These are phyloP conservation scores for Teleiodes luculella DNA, from an alignment of 2,888 invertebrate species.

Conservation along the genomic window DNA sequence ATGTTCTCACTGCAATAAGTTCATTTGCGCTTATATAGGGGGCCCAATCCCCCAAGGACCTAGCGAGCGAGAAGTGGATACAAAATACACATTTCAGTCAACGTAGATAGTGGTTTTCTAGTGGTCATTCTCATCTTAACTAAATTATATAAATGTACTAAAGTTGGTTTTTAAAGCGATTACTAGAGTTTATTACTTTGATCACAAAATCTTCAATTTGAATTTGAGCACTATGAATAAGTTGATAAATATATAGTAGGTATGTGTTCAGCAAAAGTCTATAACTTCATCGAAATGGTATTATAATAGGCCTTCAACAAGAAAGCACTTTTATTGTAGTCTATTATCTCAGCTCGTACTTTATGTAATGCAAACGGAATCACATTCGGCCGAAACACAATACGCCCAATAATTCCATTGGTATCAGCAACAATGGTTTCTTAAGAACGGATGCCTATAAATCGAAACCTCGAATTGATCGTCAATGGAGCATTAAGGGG, in stretches of 20 bases:
- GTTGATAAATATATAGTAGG: background rate
- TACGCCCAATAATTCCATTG: slow-evolving; percentile 61
- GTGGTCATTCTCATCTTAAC: background rate
- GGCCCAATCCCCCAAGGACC: background rate
- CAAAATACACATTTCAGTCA: background rate
- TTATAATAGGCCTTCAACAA: background rate
- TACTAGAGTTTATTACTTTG: too few species aligned
- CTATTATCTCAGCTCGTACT: slow-evolving; percentile 5
- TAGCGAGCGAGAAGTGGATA: background rate
- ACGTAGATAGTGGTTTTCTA: background rate
- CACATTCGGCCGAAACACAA: slow-evolving; percentile 42
- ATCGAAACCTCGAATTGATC: slow-evolving; percentile 65
- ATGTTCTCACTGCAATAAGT: background rate
- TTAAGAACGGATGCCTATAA: slow-evolving; percentile 67
- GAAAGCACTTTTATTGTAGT: slow-evolving; percentile 3
- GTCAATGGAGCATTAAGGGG: slow-evolving; percentile 70
- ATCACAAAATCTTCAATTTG: too few species aligned
- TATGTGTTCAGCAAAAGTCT: background rate
- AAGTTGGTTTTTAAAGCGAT: too few species aligned
- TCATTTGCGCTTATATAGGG: background rate
- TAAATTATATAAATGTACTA: too few species aligned
- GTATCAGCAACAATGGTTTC: slow-evolving; percentile 60
- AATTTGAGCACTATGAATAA: background rate
- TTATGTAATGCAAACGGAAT: slow-evolving; percentile 40
- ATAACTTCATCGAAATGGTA: background rate